Conservation (phyloP, 2,113 vertebrate species). For the Calypte anna region DNA sequence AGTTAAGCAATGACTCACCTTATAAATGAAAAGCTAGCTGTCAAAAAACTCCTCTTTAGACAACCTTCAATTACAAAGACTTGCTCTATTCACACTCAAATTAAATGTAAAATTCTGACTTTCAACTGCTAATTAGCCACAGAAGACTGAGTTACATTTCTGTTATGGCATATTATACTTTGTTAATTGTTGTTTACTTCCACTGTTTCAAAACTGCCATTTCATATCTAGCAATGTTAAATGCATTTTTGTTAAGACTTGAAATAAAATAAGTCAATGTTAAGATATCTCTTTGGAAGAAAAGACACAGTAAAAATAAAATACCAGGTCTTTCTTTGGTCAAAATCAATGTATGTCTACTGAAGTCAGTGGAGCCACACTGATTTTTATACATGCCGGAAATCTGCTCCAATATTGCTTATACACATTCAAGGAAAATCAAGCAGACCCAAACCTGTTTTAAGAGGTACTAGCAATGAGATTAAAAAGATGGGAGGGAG, state of each 20-base stretch:
- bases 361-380: not conserved
- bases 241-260: not conserved
- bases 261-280: not conserved
- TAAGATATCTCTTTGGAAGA: not conserved
- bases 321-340: not conserved
- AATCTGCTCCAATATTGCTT: not conserved
- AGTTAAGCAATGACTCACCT: not conserved
- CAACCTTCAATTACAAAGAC: conserved; percentile 45
- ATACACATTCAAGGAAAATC: not conserved
- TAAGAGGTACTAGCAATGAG: not conserved
- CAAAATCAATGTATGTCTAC: not conserved
- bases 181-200: conserved; percentile 36
- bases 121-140: conserved; percentile 4
- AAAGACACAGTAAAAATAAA: not conserved
- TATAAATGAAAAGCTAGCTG: not conserved
- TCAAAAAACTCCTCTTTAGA: conserved; percentile 9
- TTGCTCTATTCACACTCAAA: conserved; percentile 47
- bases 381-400: not conserved
- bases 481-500: not conserved
- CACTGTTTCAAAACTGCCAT: conserved; percentile 7
- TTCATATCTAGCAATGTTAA: not conserved
- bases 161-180: not conserved
- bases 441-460: not conserved
- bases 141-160: not conserved
- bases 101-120: not conserved